A percentile compares a stretch with the other conserved stretches of the same genome.
phyloP scores from a whole-genome alignment of 2,888 invertebrate species.

The Lacanobia wlatinum region DNA sequence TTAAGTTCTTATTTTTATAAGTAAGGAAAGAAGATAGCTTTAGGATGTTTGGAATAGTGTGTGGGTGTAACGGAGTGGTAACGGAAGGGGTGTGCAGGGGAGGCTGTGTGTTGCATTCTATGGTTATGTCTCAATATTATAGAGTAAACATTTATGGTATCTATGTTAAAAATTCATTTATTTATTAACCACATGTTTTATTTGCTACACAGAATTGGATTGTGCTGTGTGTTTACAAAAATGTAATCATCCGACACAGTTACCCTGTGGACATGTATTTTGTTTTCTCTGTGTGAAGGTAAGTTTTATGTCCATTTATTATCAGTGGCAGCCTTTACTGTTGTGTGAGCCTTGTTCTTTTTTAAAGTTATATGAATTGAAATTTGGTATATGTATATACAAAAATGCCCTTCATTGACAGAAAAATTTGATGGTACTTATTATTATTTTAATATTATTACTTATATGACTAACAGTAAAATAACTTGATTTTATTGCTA shows the following conservation, averaged over 20 bases:
- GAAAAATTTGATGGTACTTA: too few species aligned
- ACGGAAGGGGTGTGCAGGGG: not conserved
- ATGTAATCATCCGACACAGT: slow-evolving; percentile 97
- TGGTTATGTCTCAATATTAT: not conserved
- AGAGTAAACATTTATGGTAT: not conserved
- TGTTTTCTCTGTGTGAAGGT: slow-evolving; percentile 98
- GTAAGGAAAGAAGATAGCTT: too few species aligned
- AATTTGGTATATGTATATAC: too few species aligned
- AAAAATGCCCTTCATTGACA: too few species aligned
- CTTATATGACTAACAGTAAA: too few species aligned
- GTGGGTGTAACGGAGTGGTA: not conserved
- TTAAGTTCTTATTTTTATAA: too few species aligned
- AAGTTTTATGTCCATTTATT: slow-evolving; percentile 15
- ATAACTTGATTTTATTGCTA: too few species aligned
- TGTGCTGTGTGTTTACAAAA: slow-evolving; percentile 98
- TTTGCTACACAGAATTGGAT: slow-evolving; percentile 87
- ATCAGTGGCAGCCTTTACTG: too few species aligned
- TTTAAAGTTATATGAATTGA: too few species aligned
- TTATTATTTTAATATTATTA: too few species aligned
- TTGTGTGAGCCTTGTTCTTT: too few species aligned
- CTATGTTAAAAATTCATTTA: not conserved
- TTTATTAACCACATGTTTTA: not conserved
- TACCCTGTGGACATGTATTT: slow-evolving; percentile 98
- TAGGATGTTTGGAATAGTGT: not conserved
- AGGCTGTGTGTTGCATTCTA: not conserved